Conservation (phyloP, 2,113 vertebrate genomes). For the Halcyon malimbica region DNA sequence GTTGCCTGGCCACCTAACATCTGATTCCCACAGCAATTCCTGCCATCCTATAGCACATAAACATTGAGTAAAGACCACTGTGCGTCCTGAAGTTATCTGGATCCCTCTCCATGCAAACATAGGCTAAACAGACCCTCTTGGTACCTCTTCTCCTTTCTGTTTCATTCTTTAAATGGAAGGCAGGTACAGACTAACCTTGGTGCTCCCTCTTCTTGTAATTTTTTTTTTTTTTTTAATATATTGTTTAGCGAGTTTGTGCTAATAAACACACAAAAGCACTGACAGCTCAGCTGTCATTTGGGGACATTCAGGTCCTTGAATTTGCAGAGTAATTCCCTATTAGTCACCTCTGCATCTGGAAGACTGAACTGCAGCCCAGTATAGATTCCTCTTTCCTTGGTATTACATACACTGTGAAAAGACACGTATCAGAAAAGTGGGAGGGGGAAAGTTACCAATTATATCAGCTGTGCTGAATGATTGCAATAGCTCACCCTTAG, state of each 20-base stretch:
- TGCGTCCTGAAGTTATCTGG: neutral
- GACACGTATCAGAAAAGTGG: neutral
- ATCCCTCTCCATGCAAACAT: neutral
- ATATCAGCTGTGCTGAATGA: neutral
- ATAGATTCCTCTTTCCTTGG: neutral
- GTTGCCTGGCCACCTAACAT: neutral
- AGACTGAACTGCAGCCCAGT: neutral
- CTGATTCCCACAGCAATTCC: neutral
- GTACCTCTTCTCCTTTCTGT: neutral
- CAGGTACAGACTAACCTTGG: neutral
- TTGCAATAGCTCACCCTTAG: neutral
- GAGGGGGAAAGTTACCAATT: accelerated
- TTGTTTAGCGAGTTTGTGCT: neutral
- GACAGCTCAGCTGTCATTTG: neutral
- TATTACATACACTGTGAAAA: neutral
- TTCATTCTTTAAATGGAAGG: neutral
- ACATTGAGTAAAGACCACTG: neutral
- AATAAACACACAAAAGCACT: neutral
- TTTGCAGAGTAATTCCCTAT: neutral
- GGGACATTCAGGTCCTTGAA: neutral
- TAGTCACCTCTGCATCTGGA: neutral
- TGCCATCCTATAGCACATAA: neutral
- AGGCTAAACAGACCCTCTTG: neutral
- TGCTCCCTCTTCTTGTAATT: neutral
- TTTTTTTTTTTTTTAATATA: neutral